Evolutionary conservation across 2,888 invertebrate genomes (phyloP).

Genomic region (Drosophila niveifrons): DNA sequence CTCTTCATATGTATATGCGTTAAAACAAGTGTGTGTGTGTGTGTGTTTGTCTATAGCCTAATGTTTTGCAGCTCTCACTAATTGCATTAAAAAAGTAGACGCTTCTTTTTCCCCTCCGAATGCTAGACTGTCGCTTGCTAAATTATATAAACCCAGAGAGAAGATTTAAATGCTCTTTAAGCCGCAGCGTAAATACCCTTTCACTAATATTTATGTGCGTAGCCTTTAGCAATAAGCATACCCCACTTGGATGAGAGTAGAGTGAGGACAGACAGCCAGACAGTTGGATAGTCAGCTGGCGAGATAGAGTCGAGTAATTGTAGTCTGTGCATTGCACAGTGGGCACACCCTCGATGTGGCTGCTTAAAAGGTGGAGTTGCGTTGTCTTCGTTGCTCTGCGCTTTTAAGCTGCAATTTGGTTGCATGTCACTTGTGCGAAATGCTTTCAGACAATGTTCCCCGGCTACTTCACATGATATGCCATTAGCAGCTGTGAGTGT

Average conservation of each 20-base stretch:
- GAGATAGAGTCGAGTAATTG: slow-evolving; percentile 27
- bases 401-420: slow-evolving; percentile 77
- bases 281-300: slow-evolving; percentile 26
- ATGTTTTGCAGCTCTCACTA: slow-evolving; percentile 72
- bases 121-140: slow-evolving; percentile 61
- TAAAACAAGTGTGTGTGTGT: slow-evolving; percentile 11
- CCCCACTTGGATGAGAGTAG: not conserved
- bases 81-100: slow-evolving; percentile 74
- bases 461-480: slow-evolving; percentile 56
- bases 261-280: slow-evolving; percentile 11
- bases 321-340: slow-evolving; percentile 20
- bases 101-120: slow-evolving; percentile 8
- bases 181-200: slow-evolving; percentile 28
- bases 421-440: slow-evolving; percentile 74
- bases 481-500: slow-evolving; percentile 55
- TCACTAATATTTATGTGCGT: not conserved
- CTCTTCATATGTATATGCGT: slow-evolving; percentile 30
- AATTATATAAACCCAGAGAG: slow-evolving; percentile 69
- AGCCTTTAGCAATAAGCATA: not conserved
- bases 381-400: slow-evolving; percentile 48
- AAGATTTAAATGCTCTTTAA: not conserved
- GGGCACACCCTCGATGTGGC: slow-evolving; percentile 35
- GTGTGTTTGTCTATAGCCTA: slow-evolving; percentile 53
- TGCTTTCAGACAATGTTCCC: slow-evolving; percentile 72
- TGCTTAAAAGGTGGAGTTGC: slow-evolving; percentile 10